phyloP scores from a whole-genome alignment of 2,797 vertebrate species.

The Pitangus sulphuratus region DNA sequence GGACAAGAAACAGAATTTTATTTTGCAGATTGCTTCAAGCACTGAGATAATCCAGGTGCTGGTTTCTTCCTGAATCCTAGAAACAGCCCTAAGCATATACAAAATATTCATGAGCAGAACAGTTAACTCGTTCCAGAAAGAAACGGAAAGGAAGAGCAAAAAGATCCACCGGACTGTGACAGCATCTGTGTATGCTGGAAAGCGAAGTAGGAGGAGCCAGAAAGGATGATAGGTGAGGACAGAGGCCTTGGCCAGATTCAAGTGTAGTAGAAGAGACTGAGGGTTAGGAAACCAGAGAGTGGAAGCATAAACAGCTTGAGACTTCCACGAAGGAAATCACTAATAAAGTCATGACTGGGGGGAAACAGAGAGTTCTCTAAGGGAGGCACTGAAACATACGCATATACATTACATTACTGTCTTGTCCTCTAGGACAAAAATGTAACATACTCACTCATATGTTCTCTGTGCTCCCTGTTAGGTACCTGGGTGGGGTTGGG shows the following conservation, averaged over 20 bases:
- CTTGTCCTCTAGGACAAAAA: neutral
- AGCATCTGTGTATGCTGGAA: neutral
- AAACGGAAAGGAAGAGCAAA: neutral
- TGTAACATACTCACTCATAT: neutral
- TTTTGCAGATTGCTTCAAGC: neutral
- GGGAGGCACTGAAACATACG: neutral
- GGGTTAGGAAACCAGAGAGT: neutral
- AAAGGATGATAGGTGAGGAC: neutral
- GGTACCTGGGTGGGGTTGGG: neutral
- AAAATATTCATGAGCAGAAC: neutral
- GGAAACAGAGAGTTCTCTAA: neutral
- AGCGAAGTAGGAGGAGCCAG: neutral
- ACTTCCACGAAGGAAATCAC: neutral
- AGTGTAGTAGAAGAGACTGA: neutral
- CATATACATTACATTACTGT: neutral
- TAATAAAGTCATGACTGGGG: neutral
- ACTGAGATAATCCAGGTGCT: neutral
- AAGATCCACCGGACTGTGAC: neutral
- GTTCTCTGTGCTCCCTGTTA: neutral
- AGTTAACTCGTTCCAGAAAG: neutral
- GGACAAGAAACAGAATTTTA: slow-evolving; percentile 2
- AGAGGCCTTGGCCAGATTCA: neutral
- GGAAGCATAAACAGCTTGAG: neutral
- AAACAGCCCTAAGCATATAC: neutral
- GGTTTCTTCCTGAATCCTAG: neutral